Conservation (phyloP, 2,797 vertebrate genomes). For the Pseudochromis fuscus region DNA sequence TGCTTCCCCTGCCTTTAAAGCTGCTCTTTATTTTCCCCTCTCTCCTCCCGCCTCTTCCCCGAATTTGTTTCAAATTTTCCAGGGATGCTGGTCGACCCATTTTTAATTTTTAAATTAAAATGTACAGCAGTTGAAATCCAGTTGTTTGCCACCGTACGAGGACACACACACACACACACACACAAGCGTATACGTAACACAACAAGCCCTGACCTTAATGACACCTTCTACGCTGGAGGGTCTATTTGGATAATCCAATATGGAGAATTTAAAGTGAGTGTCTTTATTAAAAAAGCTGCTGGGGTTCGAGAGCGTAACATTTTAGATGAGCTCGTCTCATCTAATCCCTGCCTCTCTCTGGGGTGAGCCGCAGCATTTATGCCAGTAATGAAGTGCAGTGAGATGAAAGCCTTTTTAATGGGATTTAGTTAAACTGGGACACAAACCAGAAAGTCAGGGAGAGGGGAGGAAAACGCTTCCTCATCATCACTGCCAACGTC, state of each 20-base stretch:
- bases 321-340: conserved; percentile 74
- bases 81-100: conserved; percentile 1
- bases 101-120: conserved; percentile 29
- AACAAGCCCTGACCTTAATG: conserved; percentile 54
- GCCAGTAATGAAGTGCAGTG: conserved; percentile 83
- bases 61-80: conserved; percentile 48
- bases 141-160: conserved; percentile 13
- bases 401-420: conserved; percentile 86
- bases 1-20: conserved; percentile 21
- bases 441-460: conserved; percentile 76
- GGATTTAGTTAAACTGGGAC: conserved; percentile 84
- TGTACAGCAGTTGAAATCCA: not conserved
- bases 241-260: conserved; percentile 75
- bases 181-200: conserved; percentile 2
- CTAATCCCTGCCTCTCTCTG: conserved; percentile 78
- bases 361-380: conserved; percentile 76
- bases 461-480: conserved; percentile 54
- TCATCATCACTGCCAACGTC: conserved; percentile 53
- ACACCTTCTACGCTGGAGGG: conserved; percentile 56
- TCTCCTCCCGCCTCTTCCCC: conserved; percentile 6
- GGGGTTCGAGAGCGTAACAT: conserved; percentile 75
- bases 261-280: conserved; percentile 70
- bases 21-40: conserved; percentile 35
- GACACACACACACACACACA: conserved; percentile 7
- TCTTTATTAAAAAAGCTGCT: conserved; percentile 70